Evolutionary conservation across 2,888 invertebrate species (phyloP), one percentile per base, ranked within the genome.

Genomic region (Aporophyla nigra): DNA sequence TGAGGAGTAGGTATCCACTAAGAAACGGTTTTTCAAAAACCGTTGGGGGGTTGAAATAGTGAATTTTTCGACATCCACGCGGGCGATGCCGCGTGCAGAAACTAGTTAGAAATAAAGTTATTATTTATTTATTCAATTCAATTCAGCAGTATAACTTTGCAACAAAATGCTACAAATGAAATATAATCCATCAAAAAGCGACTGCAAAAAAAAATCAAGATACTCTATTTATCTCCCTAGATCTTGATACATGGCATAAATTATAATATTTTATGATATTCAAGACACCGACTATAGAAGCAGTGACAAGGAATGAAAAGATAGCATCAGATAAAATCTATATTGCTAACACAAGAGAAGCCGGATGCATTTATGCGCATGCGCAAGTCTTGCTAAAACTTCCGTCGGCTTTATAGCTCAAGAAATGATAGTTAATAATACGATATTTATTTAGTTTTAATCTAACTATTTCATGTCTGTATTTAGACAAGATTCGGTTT

Each of bases 311-410:
- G 49, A 62, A 70, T 65, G 46, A 77, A 76, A 54, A 83, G 68
- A 66, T 74, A 69, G 3, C 9, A 33, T 61, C 69, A 62, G 85
- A 83, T 83, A 85, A 81, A 73, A 83, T 82, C 73, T 82, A 66
- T 69, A 73, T 40, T 61, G 71, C 84, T 71, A 43, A 51, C 71
- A 76, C 68, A 77, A 67, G 82, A 76, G 68, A 62, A 76, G 78
- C 81, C 86, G 86, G 86, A 87, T 78, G 79, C 76, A 62, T 61
- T 79, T 40, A 66, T 33, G 74, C 51, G 51, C 14, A 65, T 33
- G 62, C 12, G 77, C 67, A 76, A 68, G 68, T 40, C 58, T 85
- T 82, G 73, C 73, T 76, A 69, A 81, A 77, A 56, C 53, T 71
- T 85, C 85, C 83, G 81, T 63, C 61, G 21, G 21, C 24, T 67